Percentiles rank a stretch among this genome's conserved stretches.
These are phyloP conservation scores for Euwallacea similis DNA, from an alignment of 1,140 invertebrate species.

Conservation along the genomic window DNA sequence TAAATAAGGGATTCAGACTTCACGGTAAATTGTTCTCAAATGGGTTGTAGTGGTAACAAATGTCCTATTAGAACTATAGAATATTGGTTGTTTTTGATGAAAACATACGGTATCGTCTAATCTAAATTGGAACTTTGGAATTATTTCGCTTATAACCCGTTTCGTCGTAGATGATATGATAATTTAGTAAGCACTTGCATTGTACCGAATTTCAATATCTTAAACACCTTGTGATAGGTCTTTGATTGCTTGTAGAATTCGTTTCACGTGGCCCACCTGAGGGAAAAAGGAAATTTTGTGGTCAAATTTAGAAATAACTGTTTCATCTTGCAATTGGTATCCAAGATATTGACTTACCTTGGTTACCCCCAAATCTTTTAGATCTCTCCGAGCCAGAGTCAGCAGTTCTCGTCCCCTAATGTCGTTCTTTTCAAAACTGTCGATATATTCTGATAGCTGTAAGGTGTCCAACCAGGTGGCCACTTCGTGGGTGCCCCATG, in stretches of 20 bases:
- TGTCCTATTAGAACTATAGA: no score
- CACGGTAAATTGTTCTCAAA: background rate
- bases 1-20: background rate
- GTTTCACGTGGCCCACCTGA: conserved; percentile 80
- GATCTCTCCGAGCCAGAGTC: conserved; percentile 79
- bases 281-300: background rate
- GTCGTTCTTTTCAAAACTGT: conserved; percentile 85
- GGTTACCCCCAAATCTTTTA: conserved; percentile 87
- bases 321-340: background rate
- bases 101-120: conserved; percentile 25
- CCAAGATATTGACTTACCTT: conserved; percentile 65
- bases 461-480: conserved; percentile 85
- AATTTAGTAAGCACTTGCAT: background rate
- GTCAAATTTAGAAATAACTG: background rate
- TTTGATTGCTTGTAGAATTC: conserved; percentile 89
- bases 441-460: conserved; percentile 84
- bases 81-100: conserved; percentile 2
- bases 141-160: conserved; percentile 34
- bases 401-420: conserved; percentile 89
- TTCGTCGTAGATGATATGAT: conserved; percentile 29
- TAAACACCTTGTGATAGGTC: conserved; percentile 64
- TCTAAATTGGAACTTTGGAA: conserved; percentile 12
- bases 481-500: conserved; percentile 73
- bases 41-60: background rate
- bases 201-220: conserved; percentile 1